Evolutionary conservation across 2,113 vertebrate species (phyloP).

Genomic region (Lipotes vexillifer): DNA sequence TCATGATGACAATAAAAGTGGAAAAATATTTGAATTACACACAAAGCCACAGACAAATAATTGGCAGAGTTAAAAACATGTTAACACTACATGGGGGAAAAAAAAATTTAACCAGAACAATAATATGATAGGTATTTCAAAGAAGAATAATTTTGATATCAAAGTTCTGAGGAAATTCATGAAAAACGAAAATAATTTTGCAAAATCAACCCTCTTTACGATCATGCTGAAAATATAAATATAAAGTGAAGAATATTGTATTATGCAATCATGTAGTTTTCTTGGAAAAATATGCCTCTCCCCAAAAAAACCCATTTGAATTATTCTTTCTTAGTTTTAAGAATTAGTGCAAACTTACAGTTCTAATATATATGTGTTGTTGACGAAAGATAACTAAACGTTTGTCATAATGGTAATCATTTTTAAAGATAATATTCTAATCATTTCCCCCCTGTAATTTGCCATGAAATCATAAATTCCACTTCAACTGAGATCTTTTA

Average conservation of each 20-base stretch:
- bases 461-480: not conserved
- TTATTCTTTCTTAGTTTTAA: slow-evolving; percentile 20
- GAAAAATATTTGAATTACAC: not conserved
- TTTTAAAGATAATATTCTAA: not conserved
- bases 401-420: not conserved
- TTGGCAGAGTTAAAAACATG: not conserved
- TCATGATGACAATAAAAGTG: not conserved
- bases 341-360: not conserved
- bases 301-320: not conserved
- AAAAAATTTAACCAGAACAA: not conserved
- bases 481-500: not conserved
- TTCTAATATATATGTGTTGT: not conserved
- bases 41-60: not conserved
- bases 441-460: not conserved
- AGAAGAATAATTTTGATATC: not conserved
- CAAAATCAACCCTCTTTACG: not conserved
- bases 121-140: not conserved
- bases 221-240: not conserved
- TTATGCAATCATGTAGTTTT: not conserved
- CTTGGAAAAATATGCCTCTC: not conserved
- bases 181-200: not conserved
- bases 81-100: not conserved
- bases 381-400: not conserved
- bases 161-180: not conserved
- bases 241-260: not conserved